These are phyloP conservation scores for Triplophysa dalaica DNA, from an alignment of 2,113 vertebrate genomes.

Conservation along the genomic window DNA sequence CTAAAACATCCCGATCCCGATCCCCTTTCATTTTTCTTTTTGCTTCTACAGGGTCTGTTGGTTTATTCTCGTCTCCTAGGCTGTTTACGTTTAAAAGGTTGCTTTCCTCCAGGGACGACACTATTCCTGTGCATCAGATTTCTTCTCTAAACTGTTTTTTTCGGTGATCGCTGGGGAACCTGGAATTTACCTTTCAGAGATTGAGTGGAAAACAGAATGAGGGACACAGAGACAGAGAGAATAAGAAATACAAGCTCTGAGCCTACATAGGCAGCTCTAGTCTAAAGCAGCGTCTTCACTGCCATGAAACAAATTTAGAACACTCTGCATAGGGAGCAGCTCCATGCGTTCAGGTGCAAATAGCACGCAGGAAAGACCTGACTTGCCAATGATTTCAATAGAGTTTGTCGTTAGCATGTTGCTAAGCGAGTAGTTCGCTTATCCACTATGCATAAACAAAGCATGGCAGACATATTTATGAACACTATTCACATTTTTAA, in stretches of 20 bases:
- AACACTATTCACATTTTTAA: too few species aligned
- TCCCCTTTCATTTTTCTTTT: background rate
- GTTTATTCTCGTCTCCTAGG: constrained; percentile 17
- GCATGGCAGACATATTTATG: too few species aligned
- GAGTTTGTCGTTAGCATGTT: background rate
- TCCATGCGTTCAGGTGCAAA: background rate
- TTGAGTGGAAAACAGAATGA: constrained; percentile 41
- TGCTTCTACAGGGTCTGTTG: background rate
- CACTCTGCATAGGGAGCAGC: background rate
- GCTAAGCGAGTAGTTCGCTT: background rate
- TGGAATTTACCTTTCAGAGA: constrained; percentile 58
- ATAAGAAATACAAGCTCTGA: constrained; percentile 3
- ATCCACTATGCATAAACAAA: background rate
- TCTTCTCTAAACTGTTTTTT: constrained; percentile 64
- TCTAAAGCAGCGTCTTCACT: background rate
- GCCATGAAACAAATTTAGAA: background rate
- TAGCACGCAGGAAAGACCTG: background rate
- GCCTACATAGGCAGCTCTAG: background rate
- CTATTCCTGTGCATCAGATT: constrained; percentile 62
- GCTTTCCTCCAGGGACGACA: constrained; percentile 45
- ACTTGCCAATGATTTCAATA: too few species aligned
- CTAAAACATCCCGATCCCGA: background rate
- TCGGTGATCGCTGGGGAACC: constrained; percentile 62
- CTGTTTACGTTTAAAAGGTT: constrained; percentile 51
- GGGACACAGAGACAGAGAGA: background rate